phyloP scores from a whole-genome alignment of 1,140 invertebrate species.

The Ctenoplectra terminalis region DNA sequence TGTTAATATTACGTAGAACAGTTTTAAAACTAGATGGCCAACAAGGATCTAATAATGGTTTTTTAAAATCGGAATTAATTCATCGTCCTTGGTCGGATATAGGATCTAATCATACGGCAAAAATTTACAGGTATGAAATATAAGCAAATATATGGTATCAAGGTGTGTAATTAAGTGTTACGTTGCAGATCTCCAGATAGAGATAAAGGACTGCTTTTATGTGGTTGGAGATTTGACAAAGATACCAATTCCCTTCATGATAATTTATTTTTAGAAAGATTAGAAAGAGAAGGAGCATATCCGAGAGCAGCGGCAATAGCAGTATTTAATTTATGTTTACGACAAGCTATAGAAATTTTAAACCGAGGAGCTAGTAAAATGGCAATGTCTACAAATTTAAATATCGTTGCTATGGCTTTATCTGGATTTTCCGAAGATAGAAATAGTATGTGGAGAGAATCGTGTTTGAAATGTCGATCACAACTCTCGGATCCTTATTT shows the following conservation, averaged over 20 bases:
- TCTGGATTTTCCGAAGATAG: slow-evolving; percentile 93
- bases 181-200: slow-evolving; percentile 88
- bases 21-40: slow-evolving; percentile 79
- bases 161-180: neutral
- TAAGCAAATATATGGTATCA: neutral
- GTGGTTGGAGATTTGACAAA: slow-evolving; percentile 92
- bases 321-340: slow-evolving; percentile 94
- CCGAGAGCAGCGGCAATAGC: slow-evolving; percentile 95
- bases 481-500: slow-evolving; percentile 94
- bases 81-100: slow-evolving; percentile 80
- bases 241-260: slow-evolving; percentile 82
- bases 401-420: slow-evolving; percentile 94
- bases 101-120: slow-evolving; percentile 79
- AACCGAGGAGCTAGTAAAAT: slow-evolving; percentile 86
- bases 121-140: slow-evolving; percentile 77
- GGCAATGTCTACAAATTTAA: slow-evolving; percentile 76
- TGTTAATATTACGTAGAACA: slow-evolving; percentile 69
- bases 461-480: slow-evolving; percentile 87
- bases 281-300: slow-evolving; percentile 86
- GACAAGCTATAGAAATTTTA: slow-evolving; percentile 92
- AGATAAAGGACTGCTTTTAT: slow-evolving; percentile 91
- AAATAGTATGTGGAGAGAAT: slow-evolving; percentile 92
- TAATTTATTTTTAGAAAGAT: slow-evolving; percentile 84
- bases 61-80: slow-evolving; percentile 78
- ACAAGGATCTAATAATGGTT: slow-evolving; percentile 72